Percentiles rank a stretch among this genome's conserved stretches.
These are phyloP conservation scores for Phrynocephalus guinanensis DNA, from an alignment of 2,797 vertebrate species.

Conservation along the genomic window DNA sequence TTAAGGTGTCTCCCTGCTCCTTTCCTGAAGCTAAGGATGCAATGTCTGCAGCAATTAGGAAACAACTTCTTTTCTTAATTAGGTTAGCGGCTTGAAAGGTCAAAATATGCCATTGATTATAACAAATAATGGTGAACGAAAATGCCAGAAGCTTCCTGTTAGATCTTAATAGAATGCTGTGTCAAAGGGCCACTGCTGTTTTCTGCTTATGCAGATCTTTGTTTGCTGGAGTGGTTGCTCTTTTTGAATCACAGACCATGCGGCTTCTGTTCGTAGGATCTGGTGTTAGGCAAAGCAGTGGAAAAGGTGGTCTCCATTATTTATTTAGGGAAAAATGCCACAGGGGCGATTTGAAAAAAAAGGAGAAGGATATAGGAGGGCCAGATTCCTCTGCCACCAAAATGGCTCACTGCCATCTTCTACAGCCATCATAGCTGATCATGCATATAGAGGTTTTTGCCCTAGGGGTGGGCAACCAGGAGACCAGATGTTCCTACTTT, in stretches of 20 bases:
- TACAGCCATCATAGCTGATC: not conserved
- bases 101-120: constrained; percentile 69
- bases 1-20: constrained; percentile 53
- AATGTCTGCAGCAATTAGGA: constrained; percentile 68
- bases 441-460: not conserved
- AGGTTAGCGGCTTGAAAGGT: constrained; percentile 73
- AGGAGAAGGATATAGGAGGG: not conserved
- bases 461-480: not conserved
- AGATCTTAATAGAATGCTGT: constrained; percentile 19
- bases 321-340: not conserved
- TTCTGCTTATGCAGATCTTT: constrained; percentile 19
- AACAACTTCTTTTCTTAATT: constrained; percentile 69
- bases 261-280: not conserved
- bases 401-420: not conserved
- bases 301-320: not conserved
- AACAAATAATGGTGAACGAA: constrained; percentile 56
- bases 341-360: not conserved
- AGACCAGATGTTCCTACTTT: not conserved
- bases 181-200: constrained; percentile 28
- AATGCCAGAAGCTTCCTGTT: constrained; percentile 53
- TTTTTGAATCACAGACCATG: not conserved
- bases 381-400: not conserved
- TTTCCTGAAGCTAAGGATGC: constrained; percentile 60
- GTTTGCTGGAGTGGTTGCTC: not conserved
- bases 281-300: not conserved